Evolutionary conservation across 2,113 vertebrate genomes (phyloP).

Genomic region (Arothron firmamentum): DNA sequence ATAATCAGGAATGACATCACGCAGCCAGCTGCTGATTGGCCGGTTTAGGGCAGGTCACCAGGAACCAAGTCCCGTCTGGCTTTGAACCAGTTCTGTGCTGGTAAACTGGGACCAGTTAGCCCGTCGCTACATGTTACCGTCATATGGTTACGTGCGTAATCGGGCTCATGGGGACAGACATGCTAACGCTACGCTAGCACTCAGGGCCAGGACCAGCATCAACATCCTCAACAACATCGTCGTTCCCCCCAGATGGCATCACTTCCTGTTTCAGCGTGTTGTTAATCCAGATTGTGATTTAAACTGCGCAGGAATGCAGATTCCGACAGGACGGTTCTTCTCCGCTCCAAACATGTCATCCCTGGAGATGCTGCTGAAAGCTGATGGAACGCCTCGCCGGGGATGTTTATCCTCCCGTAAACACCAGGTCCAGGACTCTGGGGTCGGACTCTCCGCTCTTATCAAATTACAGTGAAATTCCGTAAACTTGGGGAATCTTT

Average conservation of each 20-base stretch:
- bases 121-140: too few relatives aligned
- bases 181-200: too few relatives aligned
- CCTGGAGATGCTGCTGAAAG: conserved; percentile 5
- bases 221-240: too few relatives aligned
- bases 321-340: conserved; percentile 31
- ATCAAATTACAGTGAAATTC: conserved; percentile 42
- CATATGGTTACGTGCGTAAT: too few relatives aligned
- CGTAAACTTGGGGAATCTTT: conserved; percentile 40
- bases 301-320: conserved; percentile 42
- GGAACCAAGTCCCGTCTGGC: too few relatives aligned
- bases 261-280: not conserved
- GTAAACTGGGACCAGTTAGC: too few relatives aligned
- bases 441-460: conserved; percentile 4
- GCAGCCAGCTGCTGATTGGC: too few relatives aligned
- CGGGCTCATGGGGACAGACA: too few relatives aligned
- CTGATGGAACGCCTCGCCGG: conserved; percentile 21
- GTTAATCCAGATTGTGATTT: conserved; percentile 2
- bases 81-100: too few relatives aligned
- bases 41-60: too few relatives aligned
- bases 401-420: conserved; percentile 51
- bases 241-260: not conserved
- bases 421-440: conserved; percentile 15
- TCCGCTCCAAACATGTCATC: conserved; percentile 31
- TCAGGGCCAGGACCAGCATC: too few relatives aligned
- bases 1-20: too few relatives aligned